Base-by-base conservation (phyloP, 1,140 invertebrate species). In the Cydia fagiglandana region DNA sequence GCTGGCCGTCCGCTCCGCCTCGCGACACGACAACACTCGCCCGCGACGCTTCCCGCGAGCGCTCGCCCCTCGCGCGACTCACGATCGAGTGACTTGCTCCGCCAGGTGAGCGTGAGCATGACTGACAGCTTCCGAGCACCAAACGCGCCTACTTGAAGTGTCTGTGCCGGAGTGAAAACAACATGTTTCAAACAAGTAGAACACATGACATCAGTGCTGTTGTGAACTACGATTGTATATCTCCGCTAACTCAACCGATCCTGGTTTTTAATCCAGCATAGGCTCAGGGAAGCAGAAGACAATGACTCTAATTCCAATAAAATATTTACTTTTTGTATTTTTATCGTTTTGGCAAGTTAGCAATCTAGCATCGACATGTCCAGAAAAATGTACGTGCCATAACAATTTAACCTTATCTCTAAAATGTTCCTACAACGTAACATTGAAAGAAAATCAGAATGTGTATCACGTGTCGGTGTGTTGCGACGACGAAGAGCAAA, bases 221-320 rank as follows among this genome's bases (percentile, higher is more conserved):
- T 81, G 80, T 85, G 83, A 83, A 77, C 76, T 66, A 75, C 64
- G 80, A 79, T 74, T 80, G 80, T 68, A 82, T 86, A 80, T 82
- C 81, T 78, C 77, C 79, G 70, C 78, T 80, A 66, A 78, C 74
- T 78, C 78, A 83, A 83, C 74, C 86, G 74, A 85, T 86, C 76
- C 79, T 87, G 79, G 82, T 87, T 77, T 85, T 89, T 80, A 91
- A 90, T 84, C 89, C 90, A 64, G 88, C 88, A n/a, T 91, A 90
- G 87, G 81, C 76, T 78, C n/a, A 30, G 64, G 34, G 66, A 76
- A 78, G 56, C 76, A 73, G 17, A 77, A 84, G 83, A 87, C 75
- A 64, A 92, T 92, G 91, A 88, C 89, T 88, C 76, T 84, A 73
- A 80, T 79, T 74, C 80, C 83, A 66, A 87, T 84, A 80, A 85